Evolutionary conservation across 2,888 invertebrate genomes (phyloP).

Genomic region (Spatulosminthurus flaviceps): DNA sequence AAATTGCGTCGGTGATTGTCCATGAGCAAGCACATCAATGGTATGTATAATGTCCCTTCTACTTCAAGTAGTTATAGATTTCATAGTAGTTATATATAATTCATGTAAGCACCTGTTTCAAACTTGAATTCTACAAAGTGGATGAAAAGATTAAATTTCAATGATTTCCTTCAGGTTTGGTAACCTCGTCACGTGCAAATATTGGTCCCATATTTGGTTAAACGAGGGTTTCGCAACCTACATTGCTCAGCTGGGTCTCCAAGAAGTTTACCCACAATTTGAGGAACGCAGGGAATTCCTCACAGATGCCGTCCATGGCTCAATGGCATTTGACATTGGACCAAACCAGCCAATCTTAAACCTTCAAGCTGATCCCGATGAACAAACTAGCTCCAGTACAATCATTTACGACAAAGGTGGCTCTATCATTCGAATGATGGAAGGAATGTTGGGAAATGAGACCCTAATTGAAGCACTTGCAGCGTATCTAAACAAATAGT

Average conservation of each 20-base stretch:
- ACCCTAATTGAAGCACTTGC: not conserved
- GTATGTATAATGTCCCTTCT: not conserved
- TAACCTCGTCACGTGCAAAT: slow-evolving; percentile 51
- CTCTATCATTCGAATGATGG: slow-evolving; percentile 39
- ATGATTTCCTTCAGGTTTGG: slow-evolving; percentile 35
- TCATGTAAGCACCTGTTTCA: too few species aligned
- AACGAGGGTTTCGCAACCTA: slow-evolving; percentile 59
- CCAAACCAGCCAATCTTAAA: not conserved
- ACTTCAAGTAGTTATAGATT: not conserved
- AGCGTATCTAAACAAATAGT: slow-evolving; percentile 7
- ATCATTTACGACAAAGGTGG: slow-evolving; percentile 67
- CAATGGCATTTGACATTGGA: slow-evolving; percentile 20
- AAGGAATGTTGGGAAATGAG: slow-evolving; percentile 10
- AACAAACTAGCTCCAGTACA: not conserved
- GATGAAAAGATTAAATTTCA: not conserved
- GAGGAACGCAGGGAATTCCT: not conserved
- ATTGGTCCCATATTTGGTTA: slow-evolving; percentile 37
- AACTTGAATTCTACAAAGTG: too few species aligned
- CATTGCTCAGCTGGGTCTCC: slow-evolving; percentile 23
- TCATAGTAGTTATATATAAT: too few species aligned
- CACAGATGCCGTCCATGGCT: not conserved
- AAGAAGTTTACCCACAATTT: not conserved
- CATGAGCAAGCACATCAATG: slow-evolving; percentile 40
- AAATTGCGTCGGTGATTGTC: not conserved
- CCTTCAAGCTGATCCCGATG: not conserved